phyloP scores from a whole-genome alignment of 1,140 invertebrate genomes.

The Frieseomelitta varia region DNA sequence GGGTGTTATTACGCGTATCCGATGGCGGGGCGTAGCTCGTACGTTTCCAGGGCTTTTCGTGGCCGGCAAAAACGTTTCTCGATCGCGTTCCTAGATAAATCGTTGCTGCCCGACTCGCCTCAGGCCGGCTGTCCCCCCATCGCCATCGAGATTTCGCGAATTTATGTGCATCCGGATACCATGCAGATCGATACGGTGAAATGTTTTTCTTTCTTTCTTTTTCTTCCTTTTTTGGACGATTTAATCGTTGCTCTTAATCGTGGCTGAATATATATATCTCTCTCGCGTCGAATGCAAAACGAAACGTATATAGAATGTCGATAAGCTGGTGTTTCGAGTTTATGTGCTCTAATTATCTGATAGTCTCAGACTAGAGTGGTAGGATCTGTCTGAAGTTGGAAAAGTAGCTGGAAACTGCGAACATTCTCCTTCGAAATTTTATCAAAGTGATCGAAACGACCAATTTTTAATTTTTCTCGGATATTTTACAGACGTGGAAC shows the following conservation, averaged over 20 bases:
- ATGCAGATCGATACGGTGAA: not conserved
- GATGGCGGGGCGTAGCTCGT: conserved; percentile 53
- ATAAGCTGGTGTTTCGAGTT: not conserved
- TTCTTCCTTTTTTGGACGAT: not conserved
- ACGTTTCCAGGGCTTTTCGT: conserved; percentile 59
- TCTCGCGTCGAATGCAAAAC: no score
- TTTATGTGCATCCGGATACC: conserved; percentile 13
- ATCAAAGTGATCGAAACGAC: no score
- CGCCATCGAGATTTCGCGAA: conserved; percentile 52
- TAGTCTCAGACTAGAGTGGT: not conserved
- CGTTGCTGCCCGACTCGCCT: conserved; percentile 30
- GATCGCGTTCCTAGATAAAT: conserved; percentile 65
- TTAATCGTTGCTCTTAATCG: not conserved
- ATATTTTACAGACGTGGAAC: no score
- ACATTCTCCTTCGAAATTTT: no score
- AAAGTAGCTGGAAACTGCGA: no score
- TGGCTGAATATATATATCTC: not conserved
- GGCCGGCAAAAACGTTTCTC: conserved; percentile 52
- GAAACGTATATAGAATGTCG: no score
- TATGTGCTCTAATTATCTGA: not conserved
- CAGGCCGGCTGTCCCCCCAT: conserved; percentile 4
- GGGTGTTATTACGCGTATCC: conserved; percentile 74
- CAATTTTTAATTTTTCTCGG: no score
- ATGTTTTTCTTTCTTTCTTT: not conserved
- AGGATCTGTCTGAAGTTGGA: not conserved